These are phyloP conservation scores for Poecilia gillii DNA, from an alignment of 2,797 vertebrate species.

Conservation along the genomic window DNA sequence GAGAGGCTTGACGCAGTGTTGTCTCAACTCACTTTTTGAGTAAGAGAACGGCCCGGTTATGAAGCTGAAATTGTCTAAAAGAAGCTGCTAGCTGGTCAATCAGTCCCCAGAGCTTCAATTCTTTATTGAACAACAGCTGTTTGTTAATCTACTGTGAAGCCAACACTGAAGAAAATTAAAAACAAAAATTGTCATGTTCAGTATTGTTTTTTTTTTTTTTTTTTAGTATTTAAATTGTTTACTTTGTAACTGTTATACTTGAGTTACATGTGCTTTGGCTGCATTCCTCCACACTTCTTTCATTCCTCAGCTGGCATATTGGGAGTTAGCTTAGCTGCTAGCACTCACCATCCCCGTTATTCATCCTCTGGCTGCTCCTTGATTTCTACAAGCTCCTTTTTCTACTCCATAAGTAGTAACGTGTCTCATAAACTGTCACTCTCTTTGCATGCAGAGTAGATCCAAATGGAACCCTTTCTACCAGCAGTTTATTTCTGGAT, in stretches of 20 bases:
- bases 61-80: slow-evolving; percentile 1
- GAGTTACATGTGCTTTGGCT: slow-evolving; percentile 9
- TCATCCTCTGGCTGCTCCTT: background rate
- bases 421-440: background rate
- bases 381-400: slow-evolving; percentile 19
- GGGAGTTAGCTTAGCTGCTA: background rate
- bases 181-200: background rate
- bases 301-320: slow-evolving; percentile 16
- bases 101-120: background rate
- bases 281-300: slow-evolving; percentile 13
- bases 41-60: background rate
- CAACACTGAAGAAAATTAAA: slow-evolving; percentile 46
- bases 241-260: slow-evolving; percentile 4
- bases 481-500: background rate
- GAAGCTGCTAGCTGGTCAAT: slow-evolving; percentile 14
- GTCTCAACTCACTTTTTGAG: slow-evolving; percentile 7
- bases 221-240: slow-evolving; percentile 25
- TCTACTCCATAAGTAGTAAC: slow-evolving; percentile 17
- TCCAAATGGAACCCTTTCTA: background rate
- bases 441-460: background rate
- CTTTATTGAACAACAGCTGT: slow-evolving; percentile 10
- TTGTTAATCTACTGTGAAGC: slow-evolving; percentile 56
- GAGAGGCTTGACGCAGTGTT: slow-evolving; percentile 76
- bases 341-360: background rate
- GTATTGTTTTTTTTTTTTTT: slow-evolving; percentile 19